Percentiles rank a stretch among this genome's conserved stretches.
These are phyloP conservation scores for Cephus pygmeus DNA, from an alignment of 2,888 invertebrate species.

Conservation along the genomic window DNA sequence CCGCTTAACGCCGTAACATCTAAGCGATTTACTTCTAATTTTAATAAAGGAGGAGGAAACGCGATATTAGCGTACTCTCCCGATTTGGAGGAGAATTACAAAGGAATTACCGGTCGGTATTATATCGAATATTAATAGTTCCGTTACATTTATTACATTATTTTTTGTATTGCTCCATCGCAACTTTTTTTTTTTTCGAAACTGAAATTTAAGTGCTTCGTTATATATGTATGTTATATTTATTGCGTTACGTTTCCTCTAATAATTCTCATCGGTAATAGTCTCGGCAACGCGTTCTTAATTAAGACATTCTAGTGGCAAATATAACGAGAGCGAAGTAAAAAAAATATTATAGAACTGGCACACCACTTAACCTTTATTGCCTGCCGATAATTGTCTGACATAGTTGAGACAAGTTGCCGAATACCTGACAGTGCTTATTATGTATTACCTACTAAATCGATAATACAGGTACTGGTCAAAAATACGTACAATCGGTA, in stretches of 20 bases:
- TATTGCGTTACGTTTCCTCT: neutral
- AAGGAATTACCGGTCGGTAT: too few species aligned
- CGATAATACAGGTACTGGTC: conserved; percentile 17
- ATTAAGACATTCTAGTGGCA: conserved; percentile 46
- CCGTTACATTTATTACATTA: too few species aligned
- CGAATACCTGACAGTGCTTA: conserved; percentile 39
- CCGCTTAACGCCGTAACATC: too few species aligned
- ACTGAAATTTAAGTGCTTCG: neutral
- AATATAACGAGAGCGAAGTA: neutral
- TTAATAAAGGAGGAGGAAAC: too few species aligned
- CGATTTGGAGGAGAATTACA: too few species aligned
- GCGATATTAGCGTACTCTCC: too few species aligned
- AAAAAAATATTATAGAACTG: neutral
- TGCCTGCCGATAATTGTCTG: conserved; percentile 16
- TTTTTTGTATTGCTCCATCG: neutral
- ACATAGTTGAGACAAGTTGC: conserved; percentile 27
- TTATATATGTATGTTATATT: neutral
- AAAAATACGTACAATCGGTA: neutral
- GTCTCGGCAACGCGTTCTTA: conserved; percentile 34
- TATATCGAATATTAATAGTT: too few species aligned
- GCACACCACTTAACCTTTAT: conserved; percentile 29
- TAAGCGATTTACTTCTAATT: too few species aligned
- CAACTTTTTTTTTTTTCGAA: neutral
- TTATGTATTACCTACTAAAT: conserved; percentile 20
- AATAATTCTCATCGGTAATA: neutral